Base-by-base conservation (phyloP, 1,140 invertebrate genomes). In the Octopus sinensis region DNA sequence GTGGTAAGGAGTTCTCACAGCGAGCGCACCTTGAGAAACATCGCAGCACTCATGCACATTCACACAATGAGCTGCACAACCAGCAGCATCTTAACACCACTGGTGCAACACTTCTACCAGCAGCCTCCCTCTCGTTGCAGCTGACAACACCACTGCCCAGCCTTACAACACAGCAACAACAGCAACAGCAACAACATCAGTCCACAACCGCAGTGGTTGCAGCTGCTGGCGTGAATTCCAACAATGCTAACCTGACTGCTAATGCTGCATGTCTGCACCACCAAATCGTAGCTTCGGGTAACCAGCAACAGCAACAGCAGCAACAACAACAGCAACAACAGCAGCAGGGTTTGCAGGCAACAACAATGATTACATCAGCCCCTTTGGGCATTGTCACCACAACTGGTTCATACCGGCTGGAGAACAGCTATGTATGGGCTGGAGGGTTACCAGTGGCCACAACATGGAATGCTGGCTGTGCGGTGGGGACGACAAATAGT, bases 361-460 rank as follows among this genome's bases (percentile, higher is more conserved):
- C 68, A 6, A 17, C 68, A 12, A 73, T 73, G 68, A 73, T 73
- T 23, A 73, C 68, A 0, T 6, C 68, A 0, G 6, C 68, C 30
- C 68, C 68, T 12, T 6, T 73, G 6, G 68, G 68, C 17, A 23
- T 23, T 17, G 68, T 73, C 5, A n/a, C 68, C 17, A 73, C 68
- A 73, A 13, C 7, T 13, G 17, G 68, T 23, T 9, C 68, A n/a
- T 73, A 73, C 68, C 68, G 68, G 7, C 68, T 73, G 68, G 68
- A 73, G 68, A 73, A 73, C 68, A 73, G 68, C 13, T 73, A 73
- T 23, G 68, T 73, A 73, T 73, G 68, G 68, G 30, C 68, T 9
- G 68, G 68, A 73, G 30, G 13, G 17, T 13, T 73, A n/a, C 68
- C 68, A 6, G 68, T 73, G 13, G 68, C 68, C 7, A 17, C 56